A percentile compares a stretch with the other conserved stretches of the same genome.
phyloP scores from a whole-genome alignment of 2,797 vertebrate genomes.

The Neosalanx taihuensis region DNA sequence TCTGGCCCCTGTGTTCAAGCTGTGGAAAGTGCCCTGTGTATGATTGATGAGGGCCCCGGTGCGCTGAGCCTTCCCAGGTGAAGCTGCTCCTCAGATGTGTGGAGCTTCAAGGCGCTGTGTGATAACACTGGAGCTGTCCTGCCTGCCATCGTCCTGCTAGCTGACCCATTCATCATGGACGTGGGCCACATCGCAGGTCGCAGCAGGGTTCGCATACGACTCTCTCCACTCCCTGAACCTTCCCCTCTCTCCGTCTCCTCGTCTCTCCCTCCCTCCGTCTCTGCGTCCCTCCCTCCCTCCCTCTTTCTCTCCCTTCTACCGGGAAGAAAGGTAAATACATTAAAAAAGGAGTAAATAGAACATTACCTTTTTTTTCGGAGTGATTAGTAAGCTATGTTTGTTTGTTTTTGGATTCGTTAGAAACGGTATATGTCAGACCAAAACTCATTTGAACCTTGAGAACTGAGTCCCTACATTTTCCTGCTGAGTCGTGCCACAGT shows the following conservation, averaged over 20 bases:
- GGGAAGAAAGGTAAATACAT: conserved; percentile 19
- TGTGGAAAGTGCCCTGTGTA: conserved; percentile 9
- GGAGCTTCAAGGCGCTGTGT: conserved; percentile 56
- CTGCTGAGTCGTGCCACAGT: not conserved
- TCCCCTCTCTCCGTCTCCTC: not conserved
- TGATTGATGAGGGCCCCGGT: conserved; percentile 65
- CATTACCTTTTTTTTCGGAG: conserved; percentile 1
- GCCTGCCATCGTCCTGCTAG: conserved; percentile 58
- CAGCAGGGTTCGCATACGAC: conserved; percentile 36
- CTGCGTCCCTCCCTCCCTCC: not conserved
- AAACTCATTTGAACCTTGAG: not conserved
- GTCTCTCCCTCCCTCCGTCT: not conserved
- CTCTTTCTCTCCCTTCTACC: not conserved
- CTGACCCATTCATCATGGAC: conserved; percentile 65
- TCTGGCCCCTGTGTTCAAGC: conserved; percentile 37
- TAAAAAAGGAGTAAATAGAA: conserved; percentile 30
- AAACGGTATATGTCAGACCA: not conserved
- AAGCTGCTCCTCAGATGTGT: conserved; percentile 50
- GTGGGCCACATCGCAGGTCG: conserved; percentile 42
- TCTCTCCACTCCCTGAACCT: not conserved
- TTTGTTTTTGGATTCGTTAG: not conserved
- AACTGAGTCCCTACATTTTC: not conserved
- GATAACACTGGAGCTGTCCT: conserved; percentile 66
- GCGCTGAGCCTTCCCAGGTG: conserved; percentile 52
- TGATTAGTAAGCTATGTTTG: not conserved